Percentiles rank a stretch among this genome's conserved stretches.
These are phyloP conservation scores for Tokudaia muenninki DNA, from an alignment of 2,797 vertebrate species.

Conservation along the genomic window DNA sequence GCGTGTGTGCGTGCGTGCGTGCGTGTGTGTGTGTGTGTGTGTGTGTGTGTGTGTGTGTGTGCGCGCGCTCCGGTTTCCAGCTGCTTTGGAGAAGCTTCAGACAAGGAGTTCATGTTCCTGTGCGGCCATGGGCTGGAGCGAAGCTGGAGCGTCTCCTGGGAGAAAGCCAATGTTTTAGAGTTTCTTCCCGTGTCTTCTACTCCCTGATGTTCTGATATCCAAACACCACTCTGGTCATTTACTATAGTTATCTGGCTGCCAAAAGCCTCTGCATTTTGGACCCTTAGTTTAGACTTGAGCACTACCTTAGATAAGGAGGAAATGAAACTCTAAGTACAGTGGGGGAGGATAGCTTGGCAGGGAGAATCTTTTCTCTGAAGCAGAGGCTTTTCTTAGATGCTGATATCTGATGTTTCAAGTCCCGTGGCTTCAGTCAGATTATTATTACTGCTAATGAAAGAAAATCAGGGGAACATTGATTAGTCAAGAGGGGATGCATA, in stretches of 20 bases:
- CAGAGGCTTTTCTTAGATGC: not conserved
- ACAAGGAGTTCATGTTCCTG: not conserved
- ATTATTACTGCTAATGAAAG: conserved; percentile 21
- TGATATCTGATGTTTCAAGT: not conserved
- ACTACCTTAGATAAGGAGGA: conserved; percentile 20
- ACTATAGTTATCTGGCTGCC: not conserved
- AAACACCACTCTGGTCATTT: not conserved
- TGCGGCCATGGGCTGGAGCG: not conserved
- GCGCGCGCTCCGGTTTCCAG: not conserved
- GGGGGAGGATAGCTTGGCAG: not conserved
- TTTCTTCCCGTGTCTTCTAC: not conserved
- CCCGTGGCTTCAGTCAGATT: not conserved
- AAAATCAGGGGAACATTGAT: not conserved
- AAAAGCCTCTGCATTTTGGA: not conserved
- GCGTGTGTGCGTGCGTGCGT: no score
- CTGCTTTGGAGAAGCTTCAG: not conserved
- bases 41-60: no score
- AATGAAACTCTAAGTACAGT: not conserved
- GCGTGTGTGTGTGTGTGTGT: no score
- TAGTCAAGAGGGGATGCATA: not conserved
- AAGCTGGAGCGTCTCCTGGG: not conserved
- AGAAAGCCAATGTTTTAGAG: not conserved
- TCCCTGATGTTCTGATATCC: not conserved
- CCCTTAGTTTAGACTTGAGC: not conserved
- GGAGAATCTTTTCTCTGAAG: not conserved